A percentile compares a stretch with the other conserved stretches of the same genome.
Conservation (phyloP, 2,797 vertebrate genomes). For the Gila robusta region DNA sequence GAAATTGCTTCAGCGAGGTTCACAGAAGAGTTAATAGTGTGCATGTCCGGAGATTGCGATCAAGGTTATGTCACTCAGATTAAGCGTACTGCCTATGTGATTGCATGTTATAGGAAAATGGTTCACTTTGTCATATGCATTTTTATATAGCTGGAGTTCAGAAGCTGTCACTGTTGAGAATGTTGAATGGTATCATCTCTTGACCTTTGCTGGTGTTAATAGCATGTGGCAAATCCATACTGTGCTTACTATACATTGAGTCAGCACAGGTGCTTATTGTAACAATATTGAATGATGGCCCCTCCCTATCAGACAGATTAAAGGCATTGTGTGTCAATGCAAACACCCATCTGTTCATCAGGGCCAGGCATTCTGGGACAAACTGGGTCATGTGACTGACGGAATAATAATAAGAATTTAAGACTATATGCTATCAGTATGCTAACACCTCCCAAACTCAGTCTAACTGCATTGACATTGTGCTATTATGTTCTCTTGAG, state of each 20-base stretch:
- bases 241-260: slow-evolving; percentile 24
- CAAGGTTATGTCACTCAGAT: slow-evolving; percentile 17
- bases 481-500: neutral
- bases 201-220: slow-evolving; percentile 40
- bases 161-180: slow-evolving; percentile 18
- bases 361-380: slow-evolving; percentile 22
- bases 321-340: slow-evolving; percentile 45
- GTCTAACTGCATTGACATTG: neutral
- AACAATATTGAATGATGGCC: slow-evolving; percentile 25
- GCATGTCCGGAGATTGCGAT: slow-evolving; percentile 17
- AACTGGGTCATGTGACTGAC: slow-evolving; percentile 27
- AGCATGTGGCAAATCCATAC: slow-evolving; percentile 38
- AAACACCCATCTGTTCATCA: slow-evolving; percentile 51
- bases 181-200: slow-evolving; percentile 22
- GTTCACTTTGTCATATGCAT: slow-evolving; percentile 11
- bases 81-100: slow-evolving; percentile 6
- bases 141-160: slow-evolving; percentile 11
- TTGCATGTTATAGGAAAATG: slow-evolving; percentile 27
- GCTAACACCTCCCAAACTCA: slow-evolving; percentile 9
- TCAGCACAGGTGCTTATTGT: slow-evolving; percentile 35
- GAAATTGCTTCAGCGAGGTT: slow-evolving; percentile 41
- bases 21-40: slow-evolving; percentile 44
- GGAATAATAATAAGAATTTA: slow-evolving; percentile 25
- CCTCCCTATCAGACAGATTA: slow-evolving; percentile 40
- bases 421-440: neutral